These are phyloP conservation scores for Resseliella maxima DNA, from an alignment of 2,888 invertebrate species.

Conservation along the genomic window DNA sequence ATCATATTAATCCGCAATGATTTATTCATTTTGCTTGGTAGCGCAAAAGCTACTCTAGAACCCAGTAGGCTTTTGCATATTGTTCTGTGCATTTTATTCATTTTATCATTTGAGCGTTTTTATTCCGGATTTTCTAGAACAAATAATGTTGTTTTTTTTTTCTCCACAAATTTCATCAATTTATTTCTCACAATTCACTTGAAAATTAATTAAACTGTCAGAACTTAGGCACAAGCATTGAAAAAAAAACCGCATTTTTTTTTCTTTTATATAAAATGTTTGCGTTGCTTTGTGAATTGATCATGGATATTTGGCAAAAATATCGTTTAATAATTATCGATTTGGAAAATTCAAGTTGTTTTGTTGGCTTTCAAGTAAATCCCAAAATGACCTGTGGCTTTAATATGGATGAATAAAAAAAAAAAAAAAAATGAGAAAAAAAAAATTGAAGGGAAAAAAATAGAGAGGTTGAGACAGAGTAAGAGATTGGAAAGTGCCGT, in stretches of 20 bases:
- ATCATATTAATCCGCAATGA: slow-evolving; percentile 45
- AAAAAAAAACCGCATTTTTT: too few species aligned
- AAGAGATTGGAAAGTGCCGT: not conserved
- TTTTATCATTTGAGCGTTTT: too few species aligned
- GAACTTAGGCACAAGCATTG: not conserved
- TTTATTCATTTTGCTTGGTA: slow-evolving; percentile 5
- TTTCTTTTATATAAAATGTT: too few species aligned
- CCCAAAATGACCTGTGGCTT: not conserved
- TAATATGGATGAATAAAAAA: too few species aligned
- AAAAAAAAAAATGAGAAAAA: too few species aligned
- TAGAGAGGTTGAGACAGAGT: not conserved
- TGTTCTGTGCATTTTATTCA: too few species aligned
- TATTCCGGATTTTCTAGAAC: not conserved
- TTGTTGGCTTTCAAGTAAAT: not conserved
- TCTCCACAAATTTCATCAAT: not conserved
- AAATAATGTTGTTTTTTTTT: not conserved
- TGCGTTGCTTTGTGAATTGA: too few species aligned
- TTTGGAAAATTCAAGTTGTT: too few species aligned
- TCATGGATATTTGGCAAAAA: too few species aligned
- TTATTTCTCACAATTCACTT: not conserved
- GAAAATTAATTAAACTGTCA: not conserved
- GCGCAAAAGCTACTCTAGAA: too few species aligned
- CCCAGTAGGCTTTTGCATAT: not conserved
- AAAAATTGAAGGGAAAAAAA: not conserved
- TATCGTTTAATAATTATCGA: too few species aligned